These are phyloP conservation scores for Forficula auricularia DNA, from an alignment of 1,140 invertebrate species.

Conservation along the genomic window DNA sequence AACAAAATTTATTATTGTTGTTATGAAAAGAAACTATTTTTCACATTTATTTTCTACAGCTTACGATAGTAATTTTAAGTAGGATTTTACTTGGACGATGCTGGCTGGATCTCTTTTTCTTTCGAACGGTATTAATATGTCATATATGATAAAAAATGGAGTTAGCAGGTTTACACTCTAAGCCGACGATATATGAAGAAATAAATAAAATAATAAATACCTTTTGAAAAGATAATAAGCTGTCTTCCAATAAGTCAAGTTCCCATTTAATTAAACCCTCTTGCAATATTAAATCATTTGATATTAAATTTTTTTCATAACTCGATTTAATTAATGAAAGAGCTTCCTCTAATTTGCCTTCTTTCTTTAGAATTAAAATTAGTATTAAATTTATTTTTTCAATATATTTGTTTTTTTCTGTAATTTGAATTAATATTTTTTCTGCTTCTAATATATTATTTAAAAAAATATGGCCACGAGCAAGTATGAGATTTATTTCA, in stretches of 20 bases:
- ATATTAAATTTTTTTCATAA: conserved; percentile 22
- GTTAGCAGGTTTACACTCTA: no score
- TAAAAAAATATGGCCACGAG: no score
- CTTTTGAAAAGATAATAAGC: conserved; percentile 45
- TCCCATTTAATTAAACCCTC: conserved; percentile 49
- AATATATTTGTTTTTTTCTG: neutral
- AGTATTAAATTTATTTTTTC: conserved; percentile 15
- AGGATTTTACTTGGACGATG: no score
- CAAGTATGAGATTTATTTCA: no score
- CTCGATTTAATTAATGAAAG: conserved; percentile 27
- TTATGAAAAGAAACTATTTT: no score
- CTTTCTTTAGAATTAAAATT: conserved; percentile 24
- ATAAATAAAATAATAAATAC: conserved; percentile 13
- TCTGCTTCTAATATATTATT: neutral
- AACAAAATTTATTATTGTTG: no score
- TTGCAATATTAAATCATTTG: conserved; percentile 38
- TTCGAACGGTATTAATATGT: no score
- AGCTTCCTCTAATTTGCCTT: conserved; percentile 33
- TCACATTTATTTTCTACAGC: no score
- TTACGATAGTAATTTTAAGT: no score
- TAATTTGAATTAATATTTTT: neutral
- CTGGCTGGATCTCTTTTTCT: no score
- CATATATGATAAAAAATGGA: no score
- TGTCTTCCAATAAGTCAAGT: conserved; percentile 37
- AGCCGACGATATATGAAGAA: no score